Evolutionary conservation across 2,888 invertebrate genomes (phyloP).

Genomic region (Tetropium fuscum): DNA sequence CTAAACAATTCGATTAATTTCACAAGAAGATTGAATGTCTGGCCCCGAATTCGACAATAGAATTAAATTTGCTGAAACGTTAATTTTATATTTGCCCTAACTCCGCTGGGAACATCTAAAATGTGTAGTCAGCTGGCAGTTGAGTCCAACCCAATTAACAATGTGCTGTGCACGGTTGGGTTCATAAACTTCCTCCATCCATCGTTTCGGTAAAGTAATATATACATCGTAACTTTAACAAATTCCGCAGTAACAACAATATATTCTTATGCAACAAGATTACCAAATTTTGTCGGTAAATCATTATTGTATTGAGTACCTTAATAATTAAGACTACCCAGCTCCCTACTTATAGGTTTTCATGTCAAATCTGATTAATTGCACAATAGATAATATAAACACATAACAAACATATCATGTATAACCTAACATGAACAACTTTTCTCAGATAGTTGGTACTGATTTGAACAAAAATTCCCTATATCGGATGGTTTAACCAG

Average conservation of each 20-base stretch:
- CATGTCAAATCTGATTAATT: no score
- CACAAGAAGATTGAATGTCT: neutral
- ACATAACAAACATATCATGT: no score
- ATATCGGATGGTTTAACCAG: no score
- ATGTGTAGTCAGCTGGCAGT: slow-evolving; percentile 12
- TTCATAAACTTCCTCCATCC: slow-evolving; percentile 13
- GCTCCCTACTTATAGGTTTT: neutral
- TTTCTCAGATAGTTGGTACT: no score
- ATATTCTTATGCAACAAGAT: neutral
- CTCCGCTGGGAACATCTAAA: slow-evolving; percentile 6
- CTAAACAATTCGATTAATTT: neutral
- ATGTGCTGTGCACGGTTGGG: slow-evolving; percentile 14
- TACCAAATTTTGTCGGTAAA: slow-evolving; percentile 5
- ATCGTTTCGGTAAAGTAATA: slow-evolving; percentile 9
- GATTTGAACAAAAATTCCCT: no score
- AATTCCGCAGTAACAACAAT: slow-evolving; percentile 1
- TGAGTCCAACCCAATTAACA: slow-evolving; percentile 14
- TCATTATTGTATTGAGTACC: neutral
- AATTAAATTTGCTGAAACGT: slow-evolving; percentile 11
- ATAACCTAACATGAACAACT: no score
- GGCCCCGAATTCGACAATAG: neutral
- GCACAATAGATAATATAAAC: no score
- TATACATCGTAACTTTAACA: neutral
- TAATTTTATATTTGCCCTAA: slow-evolving; percentile 3
- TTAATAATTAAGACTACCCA: neutral